phyloP scores from a whole-genome alignment of 2,797 vertebrate species.

The Rhinatrema bivittatum region DNA sequence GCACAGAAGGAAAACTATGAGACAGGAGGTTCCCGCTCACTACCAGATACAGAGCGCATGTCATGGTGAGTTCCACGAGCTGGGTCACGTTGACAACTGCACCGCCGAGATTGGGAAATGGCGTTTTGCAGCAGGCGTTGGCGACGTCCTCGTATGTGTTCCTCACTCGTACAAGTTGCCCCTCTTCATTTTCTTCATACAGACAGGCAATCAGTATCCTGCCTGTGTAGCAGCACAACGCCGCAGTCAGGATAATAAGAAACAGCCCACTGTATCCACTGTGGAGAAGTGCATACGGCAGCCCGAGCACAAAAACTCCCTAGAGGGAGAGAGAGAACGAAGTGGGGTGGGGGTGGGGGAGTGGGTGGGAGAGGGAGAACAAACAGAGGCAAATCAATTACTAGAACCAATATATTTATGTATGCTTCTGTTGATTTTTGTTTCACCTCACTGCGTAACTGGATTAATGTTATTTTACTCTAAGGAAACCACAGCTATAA shows the following conservation, averaged over 20 bases:
- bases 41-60: conserved; percentile 64
- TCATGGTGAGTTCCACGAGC: conserved; percentile 66
- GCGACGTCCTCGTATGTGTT: conserved; percentile 64
- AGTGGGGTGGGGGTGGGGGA: background rate
- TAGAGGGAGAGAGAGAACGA: conserved; percentile 25
- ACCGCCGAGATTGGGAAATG: conserved; percentile 51
- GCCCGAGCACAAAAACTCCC: conserved; percentile 70
- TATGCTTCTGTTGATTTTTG: background rate
- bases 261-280: conserved; percentile 64
- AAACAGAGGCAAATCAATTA: conserved; percentile 9
- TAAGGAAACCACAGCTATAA: conserved; percentile 11
- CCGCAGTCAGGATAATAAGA: conserved; percentile 57
- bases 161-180: conserved; percentile 48
- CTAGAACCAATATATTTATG: conserved; percentile 7
- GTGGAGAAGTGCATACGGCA: conserved; percentile 62
- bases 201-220: conserved; percentile 64
- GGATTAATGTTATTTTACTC: conserved; percentile 8
- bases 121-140: conserved; percentile 53
- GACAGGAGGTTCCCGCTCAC: conserved; percentile 61
- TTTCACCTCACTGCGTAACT: conserved; percentile 1
- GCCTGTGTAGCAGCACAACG: conserved; percentile 67
- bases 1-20: conserved; percentile 50
- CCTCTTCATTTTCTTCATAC: conserved; percentile 58
- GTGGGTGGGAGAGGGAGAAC: no score
- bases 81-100: conserved; percentile 50